Conservation (phyloP, 2,888 invertebrate species). For the Parapristionchus giblindavisi region DNA sequence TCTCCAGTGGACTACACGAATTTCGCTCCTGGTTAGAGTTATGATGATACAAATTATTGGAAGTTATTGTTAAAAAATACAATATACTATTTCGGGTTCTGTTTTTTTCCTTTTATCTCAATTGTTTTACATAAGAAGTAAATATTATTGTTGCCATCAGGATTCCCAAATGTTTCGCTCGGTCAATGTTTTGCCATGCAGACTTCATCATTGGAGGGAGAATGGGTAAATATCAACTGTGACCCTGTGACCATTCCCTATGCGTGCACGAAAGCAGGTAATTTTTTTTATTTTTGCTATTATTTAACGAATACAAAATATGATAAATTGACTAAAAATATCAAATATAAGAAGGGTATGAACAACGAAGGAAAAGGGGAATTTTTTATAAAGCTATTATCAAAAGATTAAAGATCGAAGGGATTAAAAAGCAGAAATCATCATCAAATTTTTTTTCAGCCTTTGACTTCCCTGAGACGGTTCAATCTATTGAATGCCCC, state of each 20-base stretch:
- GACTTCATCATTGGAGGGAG: not conserved
- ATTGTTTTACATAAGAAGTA: too few species aligned
- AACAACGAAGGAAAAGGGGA: too few species aligned
- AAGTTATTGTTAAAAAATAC: too few species aligned
- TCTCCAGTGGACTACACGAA: slow-evolving; percentile 11
- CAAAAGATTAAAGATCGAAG: not conserved
- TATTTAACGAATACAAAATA: not conserved
- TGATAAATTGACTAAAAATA: too few species aligned
- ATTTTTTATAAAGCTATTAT: too few species aligned
- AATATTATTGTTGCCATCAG: not conserved
- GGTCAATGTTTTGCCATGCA: slow-evolving; percentile 20
- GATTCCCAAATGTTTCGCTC: slow-evolving; percentile 1
- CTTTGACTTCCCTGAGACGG: not conserved
- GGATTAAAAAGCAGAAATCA: not conserved
- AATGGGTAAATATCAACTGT: slow-evolving; percentile 20
- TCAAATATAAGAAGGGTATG: too few species aligned
- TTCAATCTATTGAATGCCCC: not conserved
- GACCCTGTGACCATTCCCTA: not conserved
- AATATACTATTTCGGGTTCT: too few species aligned
- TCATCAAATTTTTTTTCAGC: not conserved
- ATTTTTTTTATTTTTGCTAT: not conserved
- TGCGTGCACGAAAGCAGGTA: slow-evolving; percentile 6
- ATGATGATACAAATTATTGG: too few species aligned
- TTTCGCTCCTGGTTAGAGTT: not conserved
- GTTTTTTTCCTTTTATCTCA: too few species aligned